These are phyloP conservation scores for Carterocephalus palaemon DNA, from an alignment of 2,888 invertebrate species.

Conservation along the genomic window DNA sequence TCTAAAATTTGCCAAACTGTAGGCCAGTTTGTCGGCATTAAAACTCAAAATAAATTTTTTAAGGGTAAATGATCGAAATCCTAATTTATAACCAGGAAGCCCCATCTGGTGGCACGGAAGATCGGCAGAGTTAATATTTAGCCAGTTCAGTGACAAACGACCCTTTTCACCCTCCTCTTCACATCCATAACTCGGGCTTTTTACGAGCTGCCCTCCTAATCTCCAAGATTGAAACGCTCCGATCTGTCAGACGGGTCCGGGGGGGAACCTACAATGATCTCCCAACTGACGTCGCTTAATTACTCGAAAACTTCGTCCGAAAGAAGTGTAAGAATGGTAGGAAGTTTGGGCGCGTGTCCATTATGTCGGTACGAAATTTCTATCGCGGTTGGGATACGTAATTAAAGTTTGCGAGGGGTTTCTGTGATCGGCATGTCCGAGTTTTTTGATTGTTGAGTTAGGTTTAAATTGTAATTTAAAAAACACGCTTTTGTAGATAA, in stretches of 20 bases:
- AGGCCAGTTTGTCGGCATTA: too few relatives aligned
- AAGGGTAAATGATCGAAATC: too few relatives aligned
- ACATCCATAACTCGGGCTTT: conserved; percentile 18
- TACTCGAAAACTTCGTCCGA: conserved; percentile 51
- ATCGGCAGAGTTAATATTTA: conserved; percentile 12
- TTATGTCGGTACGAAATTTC: conserved; percentile 6
- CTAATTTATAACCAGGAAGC: too few relatives aligned
- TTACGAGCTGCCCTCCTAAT: conserved; percentile 18
- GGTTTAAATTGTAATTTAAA: too few relatives aligned
- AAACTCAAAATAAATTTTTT: too few relatives aligned
- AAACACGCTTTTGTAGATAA: too few relatives aligned
- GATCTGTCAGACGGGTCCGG: conserved; percentile 18
- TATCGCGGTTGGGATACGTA: too few relatives aligned
- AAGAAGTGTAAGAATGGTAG: conserved; percentile 32
- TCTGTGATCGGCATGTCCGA: too few relatives aligned
- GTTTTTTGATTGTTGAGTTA: too few relatives aligned
- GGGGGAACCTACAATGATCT: conserved; percentile 32
- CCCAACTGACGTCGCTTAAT: conserved; percentile 42
- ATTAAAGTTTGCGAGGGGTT: too few relatives aligned
- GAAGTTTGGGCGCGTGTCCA: conserved; percentile 11
- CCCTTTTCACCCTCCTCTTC: conserved; percentile 22
- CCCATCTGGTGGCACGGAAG: too few relatives aligned
- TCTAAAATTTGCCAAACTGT: too few relatives aligned
- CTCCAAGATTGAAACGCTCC: conserved; percentile 22
- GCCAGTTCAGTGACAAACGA: conserved; percentile 15